phyloP scores from a whole-genome alignment of 64 coral and sea anemone genomes.

The Exaiptasia diaphana region DNA sequence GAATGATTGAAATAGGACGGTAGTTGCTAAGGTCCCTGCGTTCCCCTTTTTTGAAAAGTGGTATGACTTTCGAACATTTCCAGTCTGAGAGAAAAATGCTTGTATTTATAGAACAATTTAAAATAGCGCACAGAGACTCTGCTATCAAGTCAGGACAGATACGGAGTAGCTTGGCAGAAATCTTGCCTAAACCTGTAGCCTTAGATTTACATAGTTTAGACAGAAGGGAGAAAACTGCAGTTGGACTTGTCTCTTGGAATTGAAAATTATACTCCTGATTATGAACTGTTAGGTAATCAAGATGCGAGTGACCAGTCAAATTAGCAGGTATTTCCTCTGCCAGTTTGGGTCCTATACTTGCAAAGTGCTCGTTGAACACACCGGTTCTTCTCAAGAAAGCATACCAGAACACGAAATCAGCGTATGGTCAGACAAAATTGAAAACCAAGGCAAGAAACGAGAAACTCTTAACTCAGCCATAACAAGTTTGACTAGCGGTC shows the following conservation, averaged over 20 bases:
- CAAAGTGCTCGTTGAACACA: conserved; percentile 17
- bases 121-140: conserved; percentile 19
- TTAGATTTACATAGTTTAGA: conserved; percentile 32
- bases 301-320: not conserved
- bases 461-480: conserved; percentile 9
- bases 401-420: conserved; percentile 24
- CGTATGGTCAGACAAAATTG: conserved; percentile 18
- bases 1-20: conserved; percentile 30
- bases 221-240: conserved; percentile 19
- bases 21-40: conserved; percentile 16
- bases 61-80: conserved; percentile 34
- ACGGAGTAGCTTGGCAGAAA: conserved; percentile 7
- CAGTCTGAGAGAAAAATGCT: conserved; percentile 35
- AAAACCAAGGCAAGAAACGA: conserved; percentile 34
- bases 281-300: not conserved
- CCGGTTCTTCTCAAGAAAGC: conserved; percentile 3
- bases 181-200: conserved; percentile 33
- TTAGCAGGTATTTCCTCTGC: not conserved
- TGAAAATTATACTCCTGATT: conserved; percentile 2
- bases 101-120: conserved; percentile 35
- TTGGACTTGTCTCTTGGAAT: not conserved
- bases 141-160: conserved; percentile 45
- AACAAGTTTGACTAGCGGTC: conserved; percentile 8
- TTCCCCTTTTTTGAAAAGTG: not conserved
- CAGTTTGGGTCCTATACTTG: conserved; percentile 25